Base-by-base conservation (phyloP, 2,113 vertebrate species). In the Heterotilapia buettikoferi region DNA sequence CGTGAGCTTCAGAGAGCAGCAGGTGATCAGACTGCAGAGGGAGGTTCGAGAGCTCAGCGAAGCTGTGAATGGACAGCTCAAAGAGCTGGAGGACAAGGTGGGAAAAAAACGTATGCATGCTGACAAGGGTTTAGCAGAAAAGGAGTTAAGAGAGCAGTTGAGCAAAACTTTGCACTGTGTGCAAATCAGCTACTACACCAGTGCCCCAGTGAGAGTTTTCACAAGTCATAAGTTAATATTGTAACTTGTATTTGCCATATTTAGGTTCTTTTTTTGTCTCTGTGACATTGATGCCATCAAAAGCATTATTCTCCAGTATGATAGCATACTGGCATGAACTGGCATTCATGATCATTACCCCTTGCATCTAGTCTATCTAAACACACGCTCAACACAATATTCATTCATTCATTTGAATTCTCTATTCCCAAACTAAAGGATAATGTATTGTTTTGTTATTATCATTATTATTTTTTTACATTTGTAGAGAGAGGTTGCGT, bases 41-140 rank as follows among this genome's bases (percentile, higher is more conserved):
- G 94, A 97, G 83, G 90, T 97, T 80, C 90, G 84, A 71, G 92
- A 93, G 9, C 91, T 97, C 9, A 84, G 80, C 10, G 92, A 96
- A 53, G 88, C 91, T 12, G 61, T 97, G 66, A 96, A 96, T 73
- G 85, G 76, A 3, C 83, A 88, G 87, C 90, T 95, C 33, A 96
- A 95, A 14, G 96, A 96, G 56, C 87, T 97, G 45, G 96, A 97
- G 53, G 83, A 94, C 52, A 97, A 97, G 97, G 97, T 98, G 90
- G 96, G 94, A 93, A 82, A 78, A 82, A 2, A 4, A 4, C 2
- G 4, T 9, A 76, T 33, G 8, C 14, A 7, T 38, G 45, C 66
- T 68, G 24, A 56, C 36, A 83, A 26, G 76, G 14, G 19, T 73
- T 73, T 81, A 53, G 45, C 45, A 71, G 19, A 16, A 3, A 5